phyloP scores from a whole-genome alignment of 2,797 vertebrate genomes.

The Rhincodon typus region DNA sequence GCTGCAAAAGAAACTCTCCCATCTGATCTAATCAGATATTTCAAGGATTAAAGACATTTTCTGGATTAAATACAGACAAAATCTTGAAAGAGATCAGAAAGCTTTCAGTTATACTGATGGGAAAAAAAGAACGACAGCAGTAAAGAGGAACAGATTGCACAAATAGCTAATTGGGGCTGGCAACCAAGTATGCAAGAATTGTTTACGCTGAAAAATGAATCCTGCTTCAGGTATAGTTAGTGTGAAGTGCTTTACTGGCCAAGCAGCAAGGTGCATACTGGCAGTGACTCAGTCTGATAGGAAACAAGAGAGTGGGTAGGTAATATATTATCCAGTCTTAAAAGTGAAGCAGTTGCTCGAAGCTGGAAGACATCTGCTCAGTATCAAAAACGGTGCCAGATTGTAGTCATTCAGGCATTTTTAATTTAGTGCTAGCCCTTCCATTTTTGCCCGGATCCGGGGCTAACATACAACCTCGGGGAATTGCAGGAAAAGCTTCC shows the following conservation, averaged over 20 bases:
- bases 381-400: neutral
- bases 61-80: neutral
- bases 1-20: neutral
- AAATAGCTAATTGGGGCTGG: neutral
- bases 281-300: neutral
- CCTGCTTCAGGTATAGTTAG: neutral
- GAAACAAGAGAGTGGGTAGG: neutral
- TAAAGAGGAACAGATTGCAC: neutral
- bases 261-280: neutral
- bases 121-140: neutral
- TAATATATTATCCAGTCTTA: neutral
- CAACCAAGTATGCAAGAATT: neutral
- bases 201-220: neutral
- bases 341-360: constrained; percentile 1
- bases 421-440: neutral
- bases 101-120: neutral
- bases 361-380: neutral
- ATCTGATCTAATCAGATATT: neutral
- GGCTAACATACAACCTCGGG: neutral
- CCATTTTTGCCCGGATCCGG: neutral
- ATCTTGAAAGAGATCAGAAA: neutral
- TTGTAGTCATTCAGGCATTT: neutral
- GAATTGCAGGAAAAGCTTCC: neutral
- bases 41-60: neutral
- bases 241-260: neutral